phyloP scores from a whole-genome alignment of 2,113 vertebrate species.

The Nannospalax galili region DNA sequence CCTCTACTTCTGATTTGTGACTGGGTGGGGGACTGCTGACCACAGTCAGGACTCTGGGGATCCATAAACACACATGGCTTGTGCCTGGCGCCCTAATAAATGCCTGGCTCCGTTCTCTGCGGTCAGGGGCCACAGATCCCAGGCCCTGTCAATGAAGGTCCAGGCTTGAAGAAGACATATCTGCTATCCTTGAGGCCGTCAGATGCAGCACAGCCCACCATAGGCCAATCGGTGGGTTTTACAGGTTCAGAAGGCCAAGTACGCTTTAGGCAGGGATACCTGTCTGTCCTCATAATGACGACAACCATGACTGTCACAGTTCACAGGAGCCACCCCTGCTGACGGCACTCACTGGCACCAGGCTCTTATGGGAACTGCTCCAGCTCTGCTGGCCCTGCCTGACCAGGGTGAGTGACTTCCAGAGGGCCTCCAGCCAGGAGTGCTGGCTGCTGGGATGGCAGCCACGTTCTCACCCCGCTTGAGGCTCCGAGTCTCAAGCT shows the following conservation, averaged over 20 bases:
- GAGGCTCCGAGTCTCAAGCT: too few relatives aligned
- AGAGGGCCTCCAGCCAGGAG: neutral
- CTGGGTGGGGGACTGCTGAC: accelerated
- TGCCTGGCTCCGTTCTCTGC: neutral
- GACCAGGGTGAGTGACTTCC: accelerated
- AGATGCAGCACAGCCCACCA: neutral
- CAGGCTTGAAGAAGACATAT: neutral
- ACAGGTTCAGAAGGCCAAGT: too few relatives aligned
- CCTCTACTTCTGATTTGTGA: neutral
- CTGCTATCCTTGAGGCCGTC: too few relatives aligned
- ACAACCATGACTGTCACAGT: accelerated
- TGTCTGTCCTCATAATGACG: neutral
- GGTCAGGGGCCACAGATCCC: neutral
- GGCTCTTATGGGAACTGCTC: neutral
- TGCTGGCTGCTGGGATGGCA: neutral
- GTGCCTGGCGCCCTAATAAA: accelerated
- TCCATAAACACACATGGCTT: accelerated
- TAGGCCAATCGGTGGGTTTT: accelerated
- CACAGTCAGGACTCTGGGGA: accelerated
- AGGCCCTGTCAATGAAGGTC: neutral
- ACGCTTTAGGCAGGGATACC: accelerated
- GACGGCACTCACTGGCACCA: neutral
- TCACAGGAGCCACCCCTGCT: too few relatives aligned
- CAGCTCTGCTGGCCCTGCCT: neutral
- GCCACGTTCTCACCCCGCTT: accelerated